Evolutionary conservation across 2,797 vertebrate species (phyloP).

Genomic region (Chaenodraco wilsoni): DNA sequence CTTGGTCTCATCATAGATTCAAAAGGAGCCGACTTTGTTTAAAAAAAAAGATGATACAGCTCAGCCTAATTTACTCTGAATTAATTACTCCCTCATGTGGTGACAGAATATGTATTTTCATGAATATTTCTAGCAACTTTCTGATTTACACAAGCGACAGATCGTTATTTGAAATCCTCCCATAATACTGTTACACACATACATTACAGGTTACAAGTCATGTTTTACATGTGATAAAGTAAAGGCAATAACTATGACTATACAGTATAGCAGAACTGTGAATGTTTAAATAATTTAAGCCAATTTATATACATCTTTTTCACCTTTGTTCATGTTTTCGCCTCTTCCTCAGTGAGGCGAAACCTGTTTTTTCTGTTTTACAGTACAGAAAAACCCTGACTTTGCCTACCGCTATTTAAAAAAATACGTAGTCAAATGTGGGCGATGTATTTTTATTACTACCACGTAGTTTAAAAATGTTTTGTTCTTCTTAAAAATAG

Average conservation of each 20-base stretch:
- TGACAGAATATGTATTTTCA: constrained; percentile 49
- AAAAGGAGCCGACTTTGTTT: constrained; percentile 44
- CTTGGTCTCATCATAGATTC: constrained; percentile 53
- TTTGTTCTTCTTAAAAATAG: constrained; percentile 8
- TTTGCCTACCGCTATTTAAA: not conserved
- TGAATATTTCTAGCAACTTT: constrained; percentile 46
- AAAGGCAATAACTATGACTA: not conserved
- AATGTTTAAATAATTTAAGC: not conserved
- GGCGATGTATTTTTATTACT: constrained; percentile 10
- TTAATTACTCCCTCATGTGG: constrained; percentile 65
- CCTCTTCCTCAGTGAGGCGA: not conserved
- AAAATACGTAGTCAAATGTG: not conserved
- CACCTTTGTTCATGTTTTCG: too few relatives aligned
- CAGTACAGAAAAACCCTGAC: not conserved
- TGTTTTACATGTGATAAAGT: not conserved
- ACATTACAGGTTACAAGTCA: constrained; percentile 15
- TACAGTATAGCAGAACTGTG: not conserved
- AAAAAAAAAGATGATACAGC: constrained; percentile 27
- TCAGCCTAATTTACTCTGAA: constrained; percentile 55
- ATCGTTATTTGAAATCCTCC: constrained; percentile 6
- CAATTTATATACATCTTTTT: not conserved
- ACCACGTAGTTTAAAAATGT: constrained; percentile 12
- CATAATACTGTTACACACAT: constrained; percentile 3
- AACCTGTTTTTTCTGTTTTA: not conserved
- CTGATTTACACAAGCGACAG: constrained; percentile 20